These are phyloP conservation scores for Coptodon rendalli DNA, from an alignment of 2,113 vertebrate species.

Conservation along the genomic window DNA sequence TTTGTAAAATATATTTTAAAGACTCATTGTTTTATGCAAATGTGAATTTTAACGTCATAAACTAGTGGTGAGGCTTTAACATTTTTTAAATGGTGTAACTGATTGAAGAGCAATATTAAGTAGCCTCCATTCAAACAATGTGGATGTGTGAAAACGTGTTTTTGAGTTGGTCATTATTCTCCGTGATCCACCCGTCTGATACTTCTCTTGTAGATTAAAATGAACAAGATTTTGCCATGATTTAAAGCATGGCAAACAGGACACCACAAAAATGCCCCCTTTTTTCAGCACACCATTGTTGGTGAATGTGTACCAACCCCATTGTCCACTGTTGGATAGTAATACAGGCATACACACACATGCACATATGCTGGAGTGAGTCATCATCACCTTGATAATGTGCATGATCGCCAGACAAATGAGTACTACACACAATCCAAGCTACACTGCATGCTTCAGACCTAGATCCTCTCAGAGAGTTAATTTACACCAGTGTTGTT, in stretches of 20 bases:
- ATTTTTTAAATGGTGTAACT: background rate
- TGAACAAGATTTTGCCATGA: background rate
- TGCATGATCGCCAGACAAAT: conserved; percentile 51
- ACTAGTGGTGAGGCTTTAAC: background rate
- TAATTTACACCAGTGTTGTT: conserved; percentile 65
- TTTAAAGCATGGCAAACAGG: background rate
- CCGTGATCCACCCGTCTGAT: background rate
- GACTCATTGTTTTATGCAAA: background rate
- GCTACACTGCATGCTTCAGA: conserved; percentile 8
- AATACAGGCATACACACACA: background rate
- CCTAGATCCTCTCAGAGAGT: conserved; percentile 19
- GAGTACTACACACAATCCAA: background rate
- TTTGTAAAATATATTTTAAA: background rate
- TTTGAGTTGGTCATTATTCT: background rate
- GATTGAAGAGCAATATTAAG: background rate
- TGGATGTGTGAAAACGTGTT: background rate
- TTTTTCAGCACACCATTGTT: background rate
- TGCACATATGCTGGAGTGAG: background rate
- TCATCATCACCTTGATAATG: conserved; percentile 66
- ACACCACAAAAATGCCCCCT: background rate
- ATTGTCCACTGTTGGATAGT: background rate
- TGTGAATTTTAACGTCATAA: background rate
- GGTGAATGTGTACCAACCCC: background rate
- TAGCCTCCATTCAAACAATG: background rate
- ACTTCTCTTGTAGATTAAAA: background rate